A percentile compares a stretch with the other conserved stretches of the same genome.
phyloP scores from a whole-genome alignment of 2,888 invertebrate genomes.

The Brachylomia viminalis region DNA sequence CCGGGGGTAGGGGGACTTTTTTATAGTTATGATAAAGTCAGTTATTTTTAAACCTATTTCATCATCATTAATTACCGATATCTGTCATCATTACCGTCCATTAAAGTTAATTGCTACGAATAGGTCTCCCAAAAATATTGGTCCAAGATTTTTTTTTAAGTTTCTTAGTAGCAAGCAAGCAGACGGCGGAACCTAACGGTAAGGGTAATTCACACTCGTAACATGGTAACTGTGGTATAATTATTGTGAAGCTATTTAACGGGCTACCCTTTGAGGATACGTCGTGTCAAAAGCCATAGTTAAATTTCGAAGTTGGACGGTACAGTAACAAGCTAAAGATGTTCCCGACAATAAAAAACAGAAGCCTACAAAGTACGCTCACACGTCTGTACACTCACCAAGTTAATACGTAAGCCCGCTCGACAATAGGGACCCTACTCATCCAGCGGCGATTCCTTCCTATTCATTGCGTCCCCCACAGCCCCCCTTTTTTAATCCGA shows the following conservation, averaged over 20 bases:
- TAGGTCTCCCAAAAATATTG: background rate
- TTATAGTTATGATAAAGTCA: background rate
- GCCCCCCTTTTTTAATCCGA: slow-evolving; percentile 84
- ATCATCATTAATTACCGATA: background rate
- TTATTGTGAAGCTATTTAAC: too few species aligned
- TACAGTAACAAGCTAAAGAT: background rate
- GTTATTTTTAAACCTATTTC: background rate
- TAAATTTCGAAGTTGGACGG: background rate
- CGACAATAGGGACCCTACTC: slow-evolving; percentile 78
- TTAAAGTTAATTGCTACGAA: background rate
- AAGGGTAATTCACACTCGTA: background rate
- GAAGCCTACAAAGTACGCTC: background rate
- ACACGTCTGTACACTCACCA: slow-evolving; percentile 60
- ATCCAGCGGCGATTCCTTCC: slow-evolving; percentile 74
- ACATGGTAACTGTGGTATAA: background rate
- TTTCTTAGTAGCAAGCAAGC: background rate
- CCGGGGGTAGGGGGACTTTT: background rate
- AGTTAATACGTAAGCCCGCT: slow-evolving; percentile 66
- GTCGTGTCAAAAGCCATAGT: background rate
- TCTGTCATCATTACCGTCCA: background rate
- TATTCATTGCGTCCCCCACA: slow-evolving; percentile 73
- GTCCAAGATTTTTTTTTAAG: too few species aligned
- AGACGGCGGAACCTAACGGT: too few species aligned
- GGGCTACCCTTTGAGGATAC: too few species aligned
- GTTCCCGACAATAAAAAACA: background rate